Evolutionary conservation across 2,888 invertebrate species (phyloP).

Genomic region (Spilosoma lubricipeda): DNA sequence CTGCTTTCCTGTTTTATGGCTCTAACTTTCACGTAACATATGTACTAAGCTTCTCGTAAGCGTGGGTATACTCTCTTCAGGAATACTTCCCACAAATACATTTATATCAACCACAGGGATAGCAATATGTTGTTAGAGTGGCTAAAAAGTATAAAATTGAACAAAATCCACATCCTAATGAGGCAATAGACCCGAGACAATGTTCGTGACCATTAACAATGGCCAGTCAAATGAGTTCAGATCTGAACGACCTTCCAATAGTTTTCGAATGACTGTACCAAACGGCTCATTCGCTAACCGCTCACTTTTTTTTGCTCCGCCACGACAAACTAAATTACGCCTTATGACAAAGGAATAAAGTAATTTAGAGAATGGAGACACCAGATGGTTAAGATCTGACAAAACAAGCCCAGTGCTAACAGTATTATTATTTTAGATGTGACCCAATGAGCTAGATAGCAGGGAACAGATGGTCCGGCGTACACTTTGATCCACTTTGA

Average conservation of each 20-base stretch:
- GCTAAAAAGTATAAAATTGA: background rate
- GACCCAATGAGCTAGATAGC: conserved; percentile 62
- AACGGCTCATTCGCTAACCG: conserved; percentile 38
- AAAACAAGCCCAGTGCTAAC: conserved; percentile 44
- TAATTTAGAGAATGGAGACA: conserved; percentile 27
- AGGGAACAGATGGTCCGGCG: conserved; percentile 47
- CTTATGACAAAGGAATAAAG: conserved; percentile 25
- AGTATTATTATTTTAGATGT: conserved; percentile 50
- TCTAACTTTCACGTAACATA: background rate
- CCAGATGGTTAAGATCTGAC: conserved; percentile 22
- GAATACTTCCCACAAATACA: background rate
- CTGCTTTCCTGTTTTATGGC: conserved; percentile 1
- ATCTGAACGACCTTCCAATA: conserved; percentile 56
- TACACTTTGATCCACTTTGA: conserved; percentile 46
- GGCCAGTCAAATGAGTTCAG: conserved; percentile 19
- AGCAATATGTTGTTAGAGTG: background rate
- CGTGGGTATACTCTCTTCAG: background rate
- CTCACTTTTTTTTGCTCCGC: conserved; percentile 48
- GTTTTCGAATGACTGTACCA: conserved; percentile 54
- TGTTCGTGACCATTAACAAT: conserved; percentile 11
- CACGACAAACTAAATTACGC: conserved; percentile 23
- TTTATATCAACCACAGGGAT: background rate
- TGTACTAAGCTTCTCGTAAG: background rate
- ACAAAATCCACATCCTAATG: background rate
- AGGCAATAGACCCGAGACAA: background rate